Conservation (phyloP, 37 sponge, comb jelly and placozoan genomes). For the Halichondria panicea region DNA sequence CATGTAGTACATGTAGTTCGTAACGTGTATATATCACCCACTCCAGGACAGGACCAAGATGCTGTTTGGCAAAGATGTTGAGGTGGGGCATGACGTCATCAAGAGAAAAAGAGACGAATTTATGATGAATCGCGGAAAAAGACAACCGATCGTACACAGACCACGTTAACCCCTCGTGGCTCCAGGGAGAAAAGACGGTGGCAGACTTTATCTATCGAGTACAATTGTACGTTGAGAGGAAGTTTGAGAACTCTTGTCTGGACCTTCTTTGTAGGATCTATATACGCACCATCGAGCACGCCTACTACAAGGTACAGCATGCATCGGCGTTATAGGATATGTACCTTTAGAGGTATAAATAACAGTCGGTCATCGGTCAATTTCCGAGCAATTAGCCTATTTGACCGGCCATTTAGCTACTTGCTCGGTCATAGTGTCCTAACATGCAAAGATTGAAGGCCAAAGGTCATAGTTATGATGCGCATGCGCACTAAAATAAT, state of each 20-base stretch:
- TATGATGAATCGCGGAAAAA: conserved; percentile 70
- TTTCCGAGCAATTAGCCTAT: too few species aligned
- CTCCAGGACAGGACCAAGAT: conserved; percentile 48
- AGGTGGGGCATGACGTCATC: conserved; percentile 59
- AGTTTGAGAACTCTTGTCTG: not conserved
- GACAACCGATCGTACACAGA: conserved; percentile 53
- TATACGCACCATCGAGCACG: conserved; percentile 86
- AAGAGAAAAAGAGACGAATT: conserved; percentile 85
- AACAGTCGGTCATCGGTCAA: too few species aligned
- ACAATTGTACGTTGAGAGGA: conserved; percentile 62
- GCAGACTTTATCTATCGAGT: conserved; percentile 52
- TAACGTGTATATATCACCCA: not conserved
- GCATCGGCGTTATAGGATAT: too few species aligned
- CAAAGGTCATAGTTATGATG: too few species aligned
- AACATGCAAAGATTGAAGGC: too few species aligned
- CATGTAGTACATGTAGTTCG: too few species aligned
- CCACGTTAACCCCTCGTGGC: conserved; percentile 22
- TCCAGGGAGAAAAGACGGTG: conserved; percentile 75
- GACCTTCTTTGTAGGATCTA: conserved; percentile 78
- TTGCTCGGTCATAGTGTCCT: too few species aligned
- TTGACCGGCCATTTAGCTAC: too few species aligned
- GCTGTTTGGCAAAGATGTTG: conserved; percentile 81
- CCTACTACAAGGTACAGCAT: conserved; percentile 89
- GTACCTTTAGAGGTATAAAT: too few species aligned
- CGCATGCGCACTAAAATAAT: too few species aligned